Evolutionary conservation across 2,113 vertebrate species (phyloP), one percentile per base, ranked within the genome.

Genomic region (Mesocricetus auratus): DNA sequence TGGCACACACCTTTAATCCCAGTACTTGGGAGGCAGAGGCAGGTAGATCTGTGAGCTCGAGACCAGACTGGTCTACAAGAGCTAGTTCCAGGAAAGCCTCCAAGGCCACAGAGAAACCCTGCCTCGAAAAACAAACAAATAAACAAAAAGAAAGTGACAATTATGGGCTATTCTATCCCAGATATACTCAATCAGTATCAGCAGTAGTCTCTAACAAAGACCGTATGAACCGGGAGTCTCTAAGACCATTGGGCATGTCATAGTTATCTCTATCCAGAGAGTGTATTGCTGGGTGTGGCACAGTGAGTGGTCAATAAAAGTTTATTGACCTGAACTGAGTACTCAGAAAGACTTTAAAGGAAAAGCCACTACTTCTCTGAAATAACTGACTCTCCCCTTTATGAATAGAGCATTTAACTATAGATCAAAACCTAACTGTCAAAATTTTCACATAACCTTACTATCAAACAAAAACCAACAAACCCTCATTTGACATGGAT

Each of bases 401-500:
- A 60, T 11, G 33, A 53, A 64, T 36, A 90, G 1, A 83, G 47
- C 10, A 68, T 92, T 90, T 81, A 96, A 16, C 0, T 24, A 75
- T 5, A 73, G 31, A 53, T 24, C 81, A 21, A 47, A 73, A 83
- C 82, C 66, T 24, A 79, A 82, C 2, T 82, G 64, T 58, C 39
- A 47, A 90, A 83, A 50, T 13, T 60, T 85, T 81, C 15, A 88
- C 66, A 50, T 64, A 71, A 66, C 62, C 82, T 94, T 92, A 93
- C 42, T 81, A 58, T 13, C 53, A 56, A 56, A 13, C 53, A 15
- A 9, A 53, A 53, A 53, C 50, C 50, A 53, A 15, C 68, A 92
- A 93, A 88, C 78, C 75, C 91, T 92, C 64, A 95, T 60, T 79
- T 50, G 83, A 89, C 42, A 91, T 86, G 60, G 50, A 75, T 53